phyloP scores from a whole-genome alignment of 1,140 invertebrate genomes.

The Anthonomus grandis region DNA sequence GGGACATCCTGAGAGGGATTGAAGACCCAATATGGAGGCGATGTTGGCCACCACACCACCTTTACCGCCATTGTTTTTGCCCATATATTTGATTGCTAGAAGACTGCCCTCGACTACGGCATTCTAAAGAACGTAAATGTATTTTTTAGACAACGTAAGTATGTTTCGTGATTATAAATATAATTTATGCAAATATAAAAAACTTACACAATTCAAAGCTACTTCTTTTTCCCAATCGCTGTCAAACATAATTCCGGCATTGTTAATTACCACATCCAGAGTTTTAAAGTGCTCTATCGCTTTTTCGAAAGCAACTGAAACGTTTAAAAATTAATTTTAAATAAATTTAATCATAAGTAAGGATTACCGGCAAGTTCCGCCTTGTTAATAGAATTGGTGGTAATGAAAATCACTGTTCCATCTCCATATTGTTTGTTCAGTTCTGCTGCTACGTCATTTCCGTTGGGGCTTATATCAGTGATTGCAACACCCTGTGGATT shows the following conservation, averaged over 20 bases:
- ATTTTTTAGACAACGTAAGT: not conserved
- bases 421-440: constrained; percentile 35
- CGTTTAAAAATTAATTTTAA: not conserved
- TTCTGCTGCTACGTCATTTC: constrained; percentile 25
- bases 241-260: constrained; percentile 53
- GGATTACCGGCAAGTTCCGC: constrained; percentile 32
- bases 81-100: constrained; percentile 52
- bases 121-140: constrained; percentile 43
- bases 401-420: constrained; percentile 34
- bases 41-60: constrained; percentile 52
- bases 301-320: constrained; percentile 46
- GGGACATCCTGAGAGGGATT: constrained; percentile 48
- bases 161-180: not conserved
- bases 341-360: not conserved
- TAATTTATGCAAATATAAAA: not conserved
- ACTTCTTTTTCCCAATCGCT: constrained; percentile 51
- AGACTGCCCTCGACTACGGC: constrained; percentile 49
- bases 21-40: constrained; percentile 50
- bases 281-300: constrained; percentile 41
- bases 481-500: constrained; percentile 36
- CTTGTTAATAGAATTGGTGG: constrained; percentile 36
- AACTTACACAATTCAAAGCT: constrained; percentile 53
- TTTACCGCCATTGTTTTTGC: constrained; percentile 49
- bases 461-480: constrained; percentile 30
- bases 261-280: constrained; percentile 54